Base-by-base conservation (phyloP, 1,140 invertebrate genomes). In the Zaprionus ghesquierei region DNA sequence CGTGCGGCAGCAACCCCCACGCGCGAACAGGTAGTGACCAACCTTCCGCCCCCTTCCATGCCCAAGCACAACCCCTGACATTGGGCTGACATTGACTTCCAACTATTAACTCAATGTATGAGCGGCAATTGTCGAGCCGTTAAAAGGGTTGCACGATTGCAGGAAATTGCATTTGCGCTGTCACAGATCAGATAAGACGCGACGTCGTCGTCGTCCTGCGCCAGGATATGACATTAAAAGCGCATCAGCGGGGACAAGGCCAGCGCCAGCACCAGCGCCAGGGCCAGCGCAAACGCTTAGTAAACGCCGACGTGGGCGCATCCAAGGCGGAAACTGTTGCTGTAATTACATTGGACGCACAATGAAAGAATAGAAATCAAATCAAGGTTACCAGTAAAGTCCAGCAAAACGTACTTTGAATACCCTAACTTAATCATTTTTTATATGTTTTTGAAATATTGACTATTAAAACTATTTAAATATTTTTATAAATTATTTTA, bases 141-240 rank as follows among this genome's bases (percentile, higher is more conserved):
- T 13, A 41, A 51, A 69, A 75, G 69, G 62, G 49, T 74, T 71
- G 64, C 65, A 87, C 65, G 87, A 49, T 69, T 65, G 59, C 38
- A 75, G 82, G 89, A 91, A 91, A 91, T 91, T 91, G 86, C 86
- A 91, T 91, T 91, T 91, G 69, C 75, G 85, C 58, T 73, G 63
- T 58, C 65, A 79, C 89, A 6, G 2, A 89, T 90, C 89, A 86
- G 89, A 91, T 91, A 91, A 70, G 31, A 69, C 55, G 54, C 69
- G 70, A 62, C 41, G 33, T n/a, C n/a, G n/a, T n/a, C n/a, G 29
- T 58, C 51, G 61, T 49, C 54, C 69, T 54, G 58, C 46, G 46
- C 51, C 68, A 77, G 85, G 79, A 89, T 89, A 89, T 89, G 65
- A 69, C 84, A 89, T 89, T 89, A 89, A 89, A 87, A 79, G 84